Evolutionary conservation across 2,888 invertebrate species (phyloP), one percentile per base, ranked within the genome.

Genomic region (Dicranocentrus wangi): DNA sequence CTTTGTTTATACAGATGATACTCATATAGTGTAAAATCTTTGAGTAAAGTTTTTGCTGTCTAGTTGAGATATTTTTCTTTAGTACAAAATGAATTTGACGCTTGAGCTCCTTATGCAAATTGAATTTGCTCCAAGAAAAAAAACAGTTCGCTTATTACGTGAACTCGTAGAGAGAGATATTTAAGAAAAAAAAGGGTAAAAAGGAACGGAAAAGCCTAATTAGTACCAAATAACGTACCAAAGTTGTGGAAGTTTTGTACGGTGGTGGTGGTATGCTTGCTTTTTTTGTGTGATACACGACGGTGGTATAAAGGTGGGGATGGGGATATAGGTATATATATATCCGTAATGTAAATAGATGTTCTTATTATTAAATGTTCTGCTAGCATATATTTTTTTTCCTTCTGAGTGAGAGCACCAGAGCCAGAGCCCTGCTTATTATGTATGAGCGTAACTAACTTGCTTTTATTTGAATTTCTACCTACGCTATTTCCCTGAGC

Each of bases 71-170:
- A 51, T 51, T n/a, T 39, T 58, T 43, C 65, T 65, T 65, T 43
- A 71, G 58, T 23, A 47, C 47, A 63, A 73, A 75, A 75, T 61
- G 58, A 75, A 75, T 75, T 75, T 75, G 39, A 42, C 42, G 75
- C 75, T 75, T 75, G 65, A 75, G 55, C 66, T 75, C 75, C 75
- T 75, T 75, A 75, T 75, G 75, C 27, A 75, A 75, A 75, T 75
- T 75, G 75, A 75, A 75, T 75, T 75, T 43, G 53, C 66, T 66
- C 65, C 55, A 66, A 75, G 75, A 66, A 75, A 66, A 66, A 65
- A 61, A 7, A 39, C 19, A 7, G 3, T 10, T 32, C 10, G 32
- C 32, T 32, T 32, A 32, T 32, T 7, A 32, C 3, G n/a, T n/a
- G n/a, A n/a, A n/a, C n/a, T n/a, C n/a, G 32, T 10, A 32, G 32